Conservation (phyloP, 2,888 invertebrate species). For the Macropis europaea region DNA sequence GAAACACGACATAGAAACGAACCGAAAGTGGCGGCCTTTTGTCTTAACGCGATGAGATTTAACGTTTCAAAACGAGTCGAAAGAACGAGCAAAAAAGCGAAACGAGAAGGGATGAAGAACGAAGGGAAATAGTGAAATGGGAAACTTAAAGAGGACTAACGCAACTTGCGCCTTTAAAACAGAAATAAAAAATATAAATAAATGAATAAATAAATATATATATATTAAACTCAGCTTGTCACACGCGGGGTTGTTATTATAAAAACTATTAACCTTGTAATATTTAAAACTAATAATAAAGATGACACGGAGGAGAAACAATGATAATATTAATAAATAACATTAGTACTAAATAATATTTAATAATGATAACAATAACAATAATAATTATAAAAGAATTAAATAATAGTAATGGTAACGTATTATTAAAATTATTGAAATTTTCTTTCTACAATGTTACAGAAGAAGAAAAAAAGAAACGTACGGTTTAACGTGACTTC, state of each 20-base stretch:
- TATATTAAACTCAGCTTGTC: slow-evolving; percentile 49
- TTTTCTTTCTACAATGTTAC: slow-evolving; percentile 59
- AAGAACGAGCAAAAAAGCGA: background rate
- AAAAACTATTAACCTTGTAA: slow-evolving; percentile 56
- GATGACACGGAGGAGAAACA: slow-evolving; percentile 19
- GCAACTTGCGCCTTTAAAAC: slow-evolving; percentile 56
- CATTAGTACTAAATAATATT: slow-evolving; percentile 45
- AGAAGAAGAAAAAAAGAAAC: no score
- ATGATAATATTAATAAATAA: slow-evolving; percentile 60
- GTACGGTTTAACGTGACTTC: slow-evolving; percentile 56
- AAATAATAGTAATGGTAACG: slow-evolving; percentile 37
- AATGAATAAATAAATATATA: slow-evolving; percentile 9
- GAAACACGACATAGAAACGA: slow-evolving; percentile 14
- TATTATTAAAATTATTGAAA: slow-evolving; percentile 56
- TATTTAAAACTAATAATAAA: slow-evolving; percentile 43
- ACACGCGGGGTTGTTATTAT: slow-evolving; percentile 55
- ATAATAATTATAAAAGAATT: slow-evolving; percentile 50
- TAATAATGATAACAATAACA: slow-evolving; percentile 48
- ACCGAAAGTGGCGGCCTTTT: background rate
- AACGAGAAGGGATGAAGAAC: background rate
- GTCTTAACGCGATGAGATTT: slow-evolving; percentile 2
- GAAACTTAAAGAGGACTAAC: slow-evolving; percentile 32
- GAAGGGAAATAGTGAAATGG: slow-evolving; percentile 10
- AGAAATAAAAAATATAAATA: slow-evolving; percentile 9
- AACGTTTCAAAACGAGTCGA: slow-evolving; percentile 13